phyloP scores from a whole-genome alignment of 1,140 invertebrate genomes.

The Drosophila nigromelanica region DNA sequence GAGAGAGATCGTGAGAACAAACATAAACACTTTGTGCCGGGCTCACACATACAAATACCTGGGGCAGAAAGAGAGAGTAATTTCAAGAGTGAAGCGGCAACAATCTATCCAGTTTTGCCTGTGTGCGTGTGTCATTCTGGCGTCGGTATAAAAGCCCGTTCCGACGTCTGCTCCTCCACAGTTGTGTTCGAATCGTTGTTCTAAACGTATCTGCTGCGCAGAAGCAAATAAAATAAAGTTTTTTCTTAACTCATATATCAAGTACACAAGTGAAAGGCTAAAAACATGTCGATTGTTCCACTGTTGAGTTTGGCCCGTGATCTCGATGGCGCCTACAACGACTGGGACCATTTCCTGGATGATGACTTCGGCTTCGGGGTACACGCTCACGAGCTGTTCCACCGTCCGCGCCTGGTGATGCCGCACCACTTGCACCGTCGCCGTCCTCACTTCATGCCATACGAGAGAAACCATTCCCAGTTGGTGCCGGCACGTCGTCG shows the following conservation, averaged over 20 bases:
- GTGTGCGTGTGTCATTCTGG: slow-evolving; percentile 36
- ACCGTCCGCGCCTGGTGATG: slow-evolving; percentile 63
- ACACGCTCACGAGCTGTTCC: slow-evolving; percentile 73
- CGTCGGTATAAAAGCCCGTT: slow-evolving; percentile 64
- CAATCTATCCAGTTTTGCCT: slow-evolving; percentile 21
- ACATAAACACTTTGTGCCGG: slow-evolving; percentile 15
- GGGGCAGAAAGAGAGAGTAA: slow-evolving; percentile 58
- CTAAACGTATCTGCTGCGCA: slow-evolving; percentile 12
- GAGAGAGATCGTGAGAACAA: slow-evolving; percentile 17
- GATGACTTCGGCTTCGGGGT: slow-evolving; percentile 81
- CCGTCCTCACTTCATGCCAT: slow-evolving; percentile 51
- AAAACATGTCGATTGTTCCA: slow-evolving; percentile 81
- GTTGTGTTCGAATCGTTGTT: slow-evolving; percentile 23
- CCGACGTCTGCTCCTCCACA: slow-evolving; percentile 7
- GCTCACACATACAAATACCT: slow-evolving; percentile 21
- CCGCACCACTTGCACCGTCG: slow-evolving; percentile 43
- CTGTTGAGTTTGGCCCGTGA: slow-evolving; percentile 72
- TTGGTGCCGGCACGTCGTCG: slow-evolving; percentile 43
- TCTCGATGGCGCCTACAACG: slow-evolving; percentile 53
- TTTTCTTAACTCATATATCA: slow-evolving; percentile 4
- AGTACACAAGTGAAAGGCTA: slow-evolving; percentile 13
- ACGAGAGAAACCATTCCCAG: slow-evolving; percentile 51
- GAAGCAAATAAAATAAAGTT: slow-evolving; percentile 8
- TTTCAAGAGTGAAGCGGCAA: slow-evolving; percentile 42
- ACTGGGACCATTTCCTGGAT: slow-evolving; percentile 64